Conservation (phyloP, 2,888 invertebrate species). For the Petrolisthes manimaculis region DNA sequence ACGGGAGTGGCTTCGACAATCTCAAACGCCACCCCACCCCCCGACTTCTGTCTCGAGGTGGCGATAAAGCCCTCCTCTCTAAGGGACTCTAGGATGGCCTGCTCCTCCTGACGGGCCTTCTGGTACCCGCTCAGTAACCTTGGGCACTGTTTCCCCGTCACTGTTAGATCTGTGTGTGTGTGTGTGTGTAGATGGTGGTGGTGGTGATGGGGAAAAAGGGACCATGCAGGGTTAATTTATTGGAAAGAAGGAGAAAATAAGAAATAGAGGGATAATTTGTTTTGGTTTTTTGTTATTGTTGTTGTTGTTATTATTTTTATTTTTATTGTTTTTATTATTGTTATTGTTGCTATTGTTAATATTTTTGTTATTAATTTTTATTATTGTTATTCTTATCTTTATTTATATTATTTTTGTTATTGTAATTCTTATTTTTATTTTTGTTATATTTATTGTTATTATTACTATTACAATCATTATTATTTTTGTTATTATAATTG, state of each 20-base stretch:
- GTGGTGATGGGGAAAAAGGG: not conserved
- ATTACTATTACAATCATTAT: too few relatives aligned
- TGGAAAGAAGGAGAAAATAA: not conserved
- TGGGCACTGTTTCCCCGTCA: constrained; percentile 69
- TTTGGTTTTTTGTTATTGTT: not conserved
- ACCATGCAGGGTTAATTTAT: not conserved
- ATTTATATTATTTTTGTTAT: too few relatives aligned
- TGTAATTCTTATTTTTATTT: too few relatives aligned
- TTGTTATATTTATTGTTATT: too few relatives aligned
- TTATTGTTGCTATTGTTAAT: too few relatives aligned
- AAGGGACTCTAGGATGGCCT: constrained; percentile 69
- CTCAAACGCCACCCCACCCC: constrained; percentile 68
- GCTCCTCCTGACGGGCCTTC: constrained; percentile 69
- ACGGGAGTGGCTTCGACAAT: constrained; percentile 57
- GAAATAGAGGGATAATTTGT: not conserved
- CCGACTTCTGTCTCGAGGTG: constrained; percentile 68
- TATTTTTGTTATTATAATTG: not conserved
- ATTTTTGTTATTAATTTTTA: too few relatives aligned
- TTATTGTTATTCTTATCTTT: too few relatives aligned
- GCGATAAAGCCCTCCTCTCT: constrained; percentile 70
- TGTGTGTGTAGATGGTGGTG: too few relatives aligned
- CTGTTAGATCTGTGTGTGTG: constrained; percentile 68
- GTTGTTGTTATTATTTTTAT: not conserved
- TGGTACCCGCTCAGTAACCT: constrained; percentile 70
- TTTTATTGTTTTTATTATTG: not conserved